Evolutionary conservation across 2,797 vertebrate species (phyloP).

Genomic region (Semaprochilodus insignis): DNA sequence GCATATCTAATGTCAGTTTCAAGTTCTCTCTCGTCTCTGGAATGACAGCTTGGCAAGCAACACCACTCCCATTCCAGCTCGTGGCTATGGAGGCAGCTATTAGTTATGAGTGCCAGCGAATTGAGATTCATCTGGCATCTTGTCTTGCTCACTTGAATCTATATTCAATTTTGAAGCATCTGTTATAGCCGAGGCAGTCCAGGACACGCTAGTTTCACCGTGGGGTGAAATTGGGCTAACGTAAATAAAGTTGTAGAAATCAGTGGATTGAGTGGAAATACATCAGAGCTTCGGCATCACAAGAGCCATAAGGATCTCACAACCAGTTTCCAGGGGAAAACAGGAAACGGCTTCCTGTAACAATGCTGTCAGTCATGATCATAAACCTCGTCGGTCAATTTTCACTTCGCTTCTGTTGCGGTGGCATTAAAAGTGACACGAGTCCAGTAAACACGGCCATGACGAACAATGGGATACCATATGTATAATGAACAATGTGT

Average conservation of each 20-base stretch:
- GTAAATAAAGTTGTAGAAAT: constrained; percentile 49
- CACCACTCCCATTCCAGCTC: constrained; percentile 38
- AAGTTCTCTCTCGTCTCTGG: constrained; percentile 20
- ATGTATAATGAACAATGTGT: too few relatives aligned
- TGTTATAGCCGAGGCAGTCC: constrained; percentile 74
- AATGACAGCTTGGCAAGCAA: constrained; percentile 69
- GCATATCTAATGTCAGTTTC: constrained; percentile 1
- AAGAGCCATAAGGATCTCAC: background rate
- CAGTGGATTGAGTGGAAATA: constrained; percentile 37
- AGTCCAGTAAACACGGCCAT: too few relatives aligned
- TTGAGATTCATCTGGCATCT: constrained; percentile 80
- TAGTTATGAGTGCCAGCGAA: constrained; percentile 78
- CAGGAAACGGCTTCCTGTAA: background rate
- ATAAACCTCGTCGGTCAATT: background rate
- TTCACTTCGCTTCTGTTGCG: background rate
- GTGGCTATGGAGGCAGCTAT: constrained; percentile 26
- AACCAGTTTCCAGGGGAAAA: constrained; percentile 30
- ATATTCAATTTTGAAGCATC: constrained; percentile 81
- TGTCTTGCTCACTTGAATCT: constrained; percentile 80
- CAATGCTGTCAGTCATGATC: too few relatives aligned
- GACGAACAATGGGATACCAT: too few relatives aligned
- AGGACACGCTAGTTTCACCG: constrained; percentile 71
- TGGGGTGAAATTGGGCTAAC: constrained; percentile 72
- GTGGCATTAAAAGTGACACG: too few relatives aligned
- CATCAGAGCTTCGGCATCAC: constrained; percentile 22